Base-by-base conservation (phyloP, 2,113 vertebrate genomes). In the Scartelaos histophorus region DNA sequence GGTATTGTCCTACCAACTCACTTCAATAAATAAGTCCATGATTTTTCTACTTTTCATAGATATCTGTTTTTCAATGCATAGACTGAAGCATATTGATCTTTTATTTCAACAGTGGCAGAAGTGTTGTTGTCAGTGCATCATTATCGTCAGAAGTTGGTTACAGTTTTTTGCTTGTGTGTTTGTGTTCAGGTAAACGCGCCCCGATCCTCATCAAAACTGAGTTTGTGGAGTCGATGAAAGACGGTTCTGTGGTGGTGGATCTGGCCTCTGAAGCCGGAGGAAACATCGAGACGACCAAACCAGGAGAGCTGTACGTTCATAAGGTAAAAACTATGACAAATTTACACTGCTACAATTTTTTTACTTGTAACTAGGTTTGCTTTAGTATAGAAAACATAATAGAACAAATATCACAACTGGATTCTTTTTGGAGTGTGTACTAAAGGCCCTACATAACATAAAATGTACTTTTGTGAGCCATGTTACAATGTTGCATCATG, bases 271-370 rank as follows among this genome's bases (percentile, higher is more conserved):
- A 94, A 72, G 89, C 91, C 38, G 91, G 89, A n/a, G 87, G 86
- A 61, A 91, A 95, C 85, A 90, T 93, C 12, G 91, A 94, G 86
- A 95, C 93, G 10, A 94, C 76, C 53, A 84, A 54, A 67, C 82
- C 89, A 7, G 88, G 84, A 76, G 88, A 90, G 15, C 76, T 92
- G 43, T 22, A 87, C 1, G 43, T 90, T 82, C 82, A 90, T 81
- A 88, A 91, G 81, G 93, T 93, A 54, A 74, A 74, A 5, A 38
- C 3, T 19, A 25, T 58, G 21, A 12, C 4, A 7, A 11, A 3
- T 25, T 17, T 0, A 51, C 7, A 15, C 10, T 43, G 0, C n/a
- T n/a, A n/a, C n/a, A n/a, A 43, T 1, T 43, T 43, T 29, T 29
- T 29, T 29, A 29, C 29, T 29, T 29, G 4, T 43, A 43, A 7